Evolutionary conservation across 2,113 vertebrate genomes (phyloP), one percentile per base, ranked within the genome.

Genomic region (Phylloscopus trochilus): DNA sequence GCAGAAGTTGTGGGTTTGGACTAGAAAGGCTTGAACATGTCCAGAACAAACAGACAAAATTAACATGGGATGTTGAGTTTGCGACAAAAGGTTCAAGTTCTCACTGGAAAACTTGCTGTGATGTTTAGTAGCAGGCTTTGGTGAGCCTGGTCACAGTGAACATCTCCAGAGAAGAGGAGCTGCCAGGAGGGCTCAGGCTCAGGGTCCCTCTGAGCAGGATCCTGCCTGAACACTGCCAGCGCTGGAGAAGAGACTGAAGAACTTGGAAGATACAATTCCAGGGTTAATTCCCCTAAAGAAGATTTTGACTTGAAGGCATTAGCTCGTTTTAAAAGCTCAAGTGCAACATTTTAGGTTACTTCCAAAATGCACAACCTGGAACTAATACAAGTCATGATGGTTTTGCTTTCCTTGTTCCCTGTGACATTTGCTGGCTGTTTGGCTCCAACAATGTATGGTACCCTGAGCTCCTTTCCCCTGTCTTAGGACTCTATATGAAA

Each of bases 361-460:
- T 90, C 81, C 67, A 44, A 78, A 81, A 52, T 33, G 27, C 41
- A 7, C 51, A 51, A n/a, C 63, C 33, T 85, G 59, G 18, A 72
- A 16, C 41, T 41, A 1, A 58, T 59, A 23, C 23, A 44, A 19
- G 46, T 67, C 49, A 59, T 70, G 27, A 13, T 78, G 64, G 3
- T 44, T 85, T 90, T 92, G 49, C 62, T 91, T 76, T 64, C 44
- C n/a, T 30, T 43, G 53, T 89, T 93, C 80, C 75, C 39, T 37
- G 17, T 63, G 59, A 49, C 26, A 9, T 84, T 90, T 81, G 27
- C 43, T 78, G 68, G 18, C 23, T 62, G 75, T 92, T 77, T 78
- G 87, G 22, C 55, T 70, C 68, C 69, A 49, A 0, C n/a, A 12
- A 0, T 6, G 22, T 72, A 10, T 0, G 0, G 9, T 5, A 43